These are phyloP conservation scores for Calliopsis andreniformis DNA, from an alignment of 1,140 invertebrate species.

Conservation along the genomic window DNA sequence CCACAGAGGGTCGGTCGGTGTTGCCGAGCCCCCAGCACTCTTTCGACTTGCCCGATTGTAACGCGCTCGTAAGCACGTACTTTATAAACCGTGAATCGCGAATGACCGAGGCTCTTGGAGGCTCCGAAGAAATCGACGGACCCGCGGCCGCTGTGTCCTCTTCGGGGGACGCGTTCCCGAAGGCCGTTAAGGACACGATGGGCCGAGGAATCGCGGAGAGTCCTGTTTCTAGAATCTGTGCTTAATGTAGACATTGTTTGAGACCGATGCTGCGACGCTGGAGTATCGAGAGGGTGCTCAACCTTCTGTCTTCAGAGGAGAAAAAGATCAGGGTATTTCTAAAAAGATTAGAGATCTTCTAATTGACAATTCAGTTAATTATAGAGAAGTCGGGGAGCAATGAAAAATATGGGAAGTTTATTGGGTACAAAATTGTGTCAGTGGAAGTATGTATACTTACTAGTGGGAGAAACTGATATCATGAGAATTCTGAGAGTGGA, in stretches of 20 bases:
- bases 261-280: constrained; percentile 13
- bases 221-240: constrained; percentile 54
- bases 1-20: not conserved
- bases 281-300: constrained; percentile 40
- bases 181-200: constrained; percentile 45
- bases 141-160: constrained; percentile 17
- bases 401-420: too few species aligned
- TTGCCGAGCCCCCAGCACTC: not conserved
- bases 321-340: too few species aligned
- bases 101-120: constrained; percentile 29
- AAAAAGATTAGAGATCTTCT: too few species aligned
- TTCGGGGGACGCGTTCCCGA: constrained; percentile 16
- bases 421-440: too few species aligned
- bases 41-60: constrained; percentile 39
- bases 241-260: constrained; percentile 65
- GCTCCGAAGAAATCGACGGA: constrained; percentile 30
- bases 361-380: too few species aligned
- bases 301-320: constrained; percentile 17
- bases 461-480: too few species aligned
- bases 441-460: too few species aligned
- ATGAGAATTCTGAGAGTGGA: too few species aligned
- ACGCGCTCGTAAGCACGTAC: constrained; percentile 60
- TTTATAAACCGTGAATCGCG: constrained; percentile 62
- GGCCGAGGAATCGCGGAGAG: not conserved
- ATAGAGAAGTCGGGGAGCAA: too few species aligned